Evolutionary conservation across 1,140 invertebrate genomes (phyloP).

Genomic region (Trigoniulus corallinus): DNA sequence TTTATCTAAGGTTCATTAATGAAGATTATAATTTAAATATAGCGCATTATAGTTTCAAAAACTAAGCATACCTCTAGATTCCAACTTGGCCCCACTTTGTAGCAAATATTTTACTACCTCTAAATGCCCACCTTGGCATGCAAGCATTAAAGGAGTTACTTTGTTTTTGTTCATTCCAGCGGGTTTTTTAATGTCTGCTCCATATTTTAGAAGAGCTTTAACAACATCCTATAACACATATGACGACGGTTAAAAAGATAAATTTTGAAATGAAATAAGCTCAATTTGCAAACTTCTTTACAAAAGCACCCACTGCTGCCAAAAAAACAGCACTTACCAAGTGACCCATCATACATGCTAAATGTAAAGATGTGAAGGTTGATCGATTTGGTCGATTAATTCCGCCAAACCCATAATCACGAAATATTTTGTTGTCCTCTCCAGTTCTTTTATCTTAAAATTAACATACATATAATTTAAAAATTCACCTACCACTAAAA

Average conservation of each 20-base stretch:
- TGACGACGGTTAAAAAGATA: not conserved
- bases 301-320: not conserved
- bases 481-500: not conserved
- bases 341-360: slow-evolving; percentile 17
- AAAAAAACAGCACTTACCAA: slow-evolving; percentile 17
- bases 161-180: slow-evolving; percentile 28
- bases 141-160: slow-evolving; percentile 32
- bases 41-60: not conserved
- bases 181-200: slow-evolving; percentile 27
- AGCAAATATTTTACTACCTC: slow-evolving; percentile 28
- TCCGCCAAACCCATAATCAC: slow-evolving; percentile 21
- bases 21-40: not conserved
- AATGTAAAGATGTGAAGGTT: slow-evolving; percentile 15
- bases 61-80: slow-evolving; percentile 20
- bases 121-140: slow-evolving; percentile 25
- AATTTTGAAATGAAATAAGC: too few species aligned
- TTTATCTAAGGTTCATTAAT: slow-evolving; percentile 24
- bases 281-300: not conserved
- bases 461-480: not conserved
- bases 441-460: not conserved
- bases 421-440: not conserved
- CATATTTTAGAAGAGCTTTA: slow-evolving; percentile 25
- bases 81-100: slow-evolving; percentile 25
- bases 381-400: slow-evolving; percentile 20
- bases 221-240: slow-evolving; percentile 25